Conservation (phyloP, 2,113 vertebrate species). For the Campylomormyrus numenius region DNA sequence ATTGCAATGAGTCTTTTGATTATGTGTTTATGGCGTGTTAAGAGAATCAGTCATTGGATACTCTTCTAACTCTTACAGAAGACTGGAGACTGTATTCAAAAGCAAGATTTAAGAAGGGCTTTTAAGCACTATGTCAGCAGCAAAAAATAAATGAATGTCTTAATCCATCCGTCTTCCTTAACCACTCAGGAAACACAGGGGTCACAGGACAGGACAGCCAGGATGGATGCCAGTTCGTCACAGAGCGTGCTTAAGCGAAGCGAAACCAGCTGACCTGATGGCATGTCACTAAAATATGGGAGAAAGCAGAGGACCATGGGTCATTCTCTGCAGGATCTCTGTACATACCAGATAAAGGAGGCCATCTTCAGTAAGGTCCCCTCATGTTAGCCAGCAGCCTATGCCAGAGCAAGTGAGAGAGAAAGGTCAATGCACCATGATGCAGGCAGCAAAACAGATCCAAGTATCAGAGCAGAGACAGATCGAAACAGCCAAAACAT, state of each 20-base stretch:
- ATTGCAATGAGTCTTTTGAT: background rate
- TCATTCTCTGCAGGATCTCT: background rate
- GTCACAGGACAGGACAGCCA: background rate
- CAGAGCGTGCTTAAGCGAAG: background rate
- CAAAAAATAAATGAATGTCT: background rate
- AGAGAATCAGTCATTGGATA: background rate
- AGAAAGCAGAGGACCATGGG: background rate
- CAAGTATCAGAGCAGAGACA: background rate
- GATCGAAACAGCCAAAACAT: background rate
- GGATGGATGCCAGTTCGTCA: background rate
- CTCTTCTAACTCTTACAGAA: background rate
- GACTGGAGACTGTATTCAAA: background rate
- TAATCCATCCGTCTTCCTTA: background rate
- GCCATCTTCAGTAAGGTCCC: background rate
- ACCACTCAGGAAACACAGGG: background rate
- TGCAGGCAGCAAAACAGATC: background rate
- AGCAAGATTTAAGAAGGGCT: background rate
- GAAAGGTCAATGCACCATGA: background rate
- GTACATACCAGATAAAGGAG: background rate
- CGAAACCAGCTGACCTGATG: background rate
- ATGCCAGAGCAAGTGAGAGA: background rate
- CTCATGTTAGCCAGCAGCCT: background rate
- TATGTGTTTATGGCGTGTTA: background rate
- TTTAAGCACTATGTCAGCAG: background rate
- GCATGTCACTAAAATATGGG: background rate